Percentiles rank a stretch among this genome's conserved stretches.
These are phyloP conservation scores for Ladona fulva DNA, from an alignment of 1,140 invertebrate genomes.

Conservation along the genomic window DNA sequence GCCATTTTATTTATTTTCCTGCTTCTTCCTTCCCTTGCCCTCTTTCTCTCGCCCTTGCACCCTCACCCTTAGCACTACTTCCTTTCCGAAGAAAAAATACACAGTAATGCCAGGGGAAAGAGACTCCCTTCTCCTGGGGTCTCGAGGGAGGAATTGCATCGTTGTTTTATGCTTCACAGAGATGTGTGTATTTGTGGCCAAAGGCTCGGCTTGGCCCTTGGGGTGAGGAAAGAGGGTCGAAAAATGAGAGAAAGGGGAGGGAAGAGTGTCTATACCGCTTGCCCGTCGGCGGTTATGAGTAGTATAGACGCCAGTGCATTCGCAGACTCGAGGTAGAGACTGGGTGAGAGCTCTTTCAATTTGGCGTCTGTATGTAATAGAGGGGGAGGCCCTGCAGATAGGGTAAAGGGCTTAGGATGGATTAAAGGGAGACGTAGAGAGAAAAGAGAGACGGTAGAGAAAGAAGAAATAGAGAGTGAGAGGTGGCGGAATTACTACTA, in stretches of 20 bases:
- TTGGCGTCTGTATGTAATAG: too few species aligned
- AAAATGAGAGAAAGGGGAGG: neutral
- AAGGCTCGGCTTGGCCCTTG: neutral
- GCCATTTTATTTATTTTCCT: neutral
- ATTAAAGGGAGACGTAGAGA: too few species aligned
- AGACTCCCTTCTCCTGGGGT: too few species aligned
- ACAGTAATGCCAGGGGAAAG: neutral
- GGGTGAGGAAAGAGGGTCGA: neutral
- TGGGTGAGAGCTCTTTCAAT: too few species aligned
- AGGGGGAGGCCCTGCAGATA: too few species aligned
- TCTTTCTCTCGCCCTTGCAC: neutral
- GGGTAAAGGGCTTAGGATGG: too few species aligned
- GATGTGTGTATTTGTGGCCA: neutral
- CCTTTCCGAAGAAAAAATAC: neutral
- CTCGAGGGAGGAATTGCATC: neutral
- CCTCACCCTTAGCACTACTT: neutral
- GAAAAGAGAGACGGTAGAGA: too few species aligned
- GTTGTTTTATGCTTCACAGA: neutral
- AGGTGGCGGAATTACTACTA: too few species aligned
- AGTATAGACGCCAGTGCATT: too few species aligned
- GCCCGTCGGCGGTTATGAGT: too few species aligned
- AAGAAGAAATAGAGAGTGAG: too few species aligned
- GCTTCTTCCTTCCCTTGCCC: neutral
- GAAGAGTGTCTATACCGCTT: neutral
- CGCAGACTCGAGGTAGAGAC: too few species aligned